Base-by-base conservation (phyloP, 2,888 invertebrate genomes). In the Oligia strigilis region DNA sequence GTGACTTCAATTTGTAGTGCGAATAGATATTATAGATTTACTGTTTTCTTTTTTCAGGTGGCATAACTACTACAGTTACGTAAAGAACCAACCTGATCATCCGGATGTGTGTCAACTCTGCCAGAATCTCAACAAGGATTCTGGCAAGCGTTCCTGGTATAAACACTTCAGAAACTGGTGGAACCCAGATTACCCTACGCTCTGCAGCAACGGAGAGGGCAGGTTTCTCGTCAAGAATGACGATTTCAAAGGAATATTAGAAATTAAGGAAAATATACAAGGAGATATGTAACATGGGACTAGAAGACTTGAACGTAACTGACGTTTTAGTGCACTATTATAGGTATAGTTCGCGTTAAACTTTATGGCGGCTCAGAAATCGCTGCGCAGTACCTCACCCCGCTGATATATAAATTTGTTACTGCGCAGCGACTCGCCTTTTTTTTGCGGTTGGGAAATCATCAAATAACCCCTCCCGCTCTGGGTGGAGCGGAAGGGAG, bases 61-160 rank as follows among this genome's bases (percentile, higher is more conserved):
- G 96, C 95, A 94, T 71, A 94, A 94, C 58, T 87, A 95, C 83
- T 96, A 96, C 78, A 82, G 64, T 0, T 96, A 93, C 83, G 89
- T 88, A 62, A 86, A 90, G 69, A 78, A 87, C 0, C 85, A 90
- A 0, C 79, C 82, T 11, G 84, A 87, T 0, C 83, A 86, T 0
- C 85, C 91, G 1, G 93, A 94, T 58, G 82, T 95, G 0, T 96
- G 96, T 77, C 84, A 80, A 4, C 91, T 96, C 4, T 96, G 96
- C 79, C 80, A 91, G 52, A 77, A 91, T 4, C 84, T 96, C 4
- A 94, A 96, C 75, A 83, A 91, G 3, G 85, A 92, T 0, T 40
- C 76, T 0, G 74, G 81, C 6, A 82, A 86, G 36, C 77, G 77
- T 0, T 82, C 82, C 4, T 79, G 88, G 1, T 81, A 92, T 3